A percentile compares a stretch with the other conserved stretches of the same genome.
Evolutionary conservation across 2,797 vertebrate genomes (phyloP).

Genomic region (Macropus fuliginosus): DNA sequence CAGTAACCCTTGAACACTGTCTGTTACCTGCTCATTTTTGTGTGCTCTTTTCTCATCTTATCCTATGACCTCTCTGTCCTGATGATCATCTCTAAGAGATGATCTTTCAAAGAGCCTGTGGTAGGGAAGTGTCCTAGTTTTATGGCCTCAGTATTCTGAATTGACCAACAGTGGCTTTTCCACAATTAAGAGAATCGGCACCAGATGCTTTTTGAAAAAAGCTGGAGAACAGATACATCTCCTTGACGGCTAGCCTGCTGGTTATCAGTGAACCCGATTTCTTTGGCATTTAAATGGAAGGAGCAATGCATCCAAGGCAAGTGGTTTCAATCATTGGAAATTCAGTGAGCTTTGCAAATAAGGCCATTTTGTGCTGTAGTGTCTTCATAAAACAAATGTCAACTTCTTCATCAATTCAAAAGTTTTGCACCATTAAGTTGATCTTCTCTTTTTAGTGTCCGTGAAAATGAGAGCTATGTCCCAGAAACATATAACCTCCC

Average conservation of each 20-base stretch:
- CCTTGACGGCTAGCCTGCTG: background rate
- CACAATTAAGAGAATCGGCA: background rate
- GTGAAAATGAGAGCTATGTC: slow-evolving; percentile 57
- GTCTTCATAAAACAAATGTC: slow-evolving; percentile 68
- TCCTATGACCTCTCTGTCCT: slow-evolving; percentile 65
- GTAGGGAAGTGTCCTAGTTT: slow-evolving; percentile 1
- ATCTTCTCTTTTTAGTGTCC: slow-evolving; percentile 22
- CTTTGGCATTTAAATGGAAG: slow-evolving; percentile 45
- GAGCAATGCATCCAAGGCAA: slow-evolving; percentile 41
- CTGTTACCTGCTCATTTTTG: background rate
- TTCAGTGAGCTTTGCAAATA: slow-evolving; percentile 56
- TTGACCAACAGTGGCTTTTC: background rate
- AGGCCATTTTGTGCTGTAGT: slow-evolving; percentile 44
- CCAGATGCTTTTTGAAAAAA: slow-evolving; percentile 32
- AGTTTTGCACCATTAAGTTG: slow-evolving; percentile 45
- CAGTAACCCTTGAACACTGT: slow-evolving; percentile 71
- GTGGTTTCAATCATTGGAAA: slow-evolving; percentile 55
- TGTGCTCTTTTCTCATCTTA: slow-evolving; percentile 64
- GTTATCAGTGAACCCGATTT: slow-evolving; percentile 29
- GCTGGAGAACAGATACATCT: slow-evolving; percentile 27
- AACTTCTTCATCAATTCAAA: slow-evolving; percentile 52
- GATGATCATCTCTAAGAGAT: background rate
- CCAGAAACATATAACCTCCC: slow-evolving; percentile 20
- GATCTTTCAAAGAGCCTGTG: slow-evolving; percentile 1
- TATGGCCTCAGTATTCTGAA: slow-evolving; percentile 1